phyloP scores from a whole-genome alignment of 2,113 vertebrate species.

The Acinonyx jubatus region DNA sequence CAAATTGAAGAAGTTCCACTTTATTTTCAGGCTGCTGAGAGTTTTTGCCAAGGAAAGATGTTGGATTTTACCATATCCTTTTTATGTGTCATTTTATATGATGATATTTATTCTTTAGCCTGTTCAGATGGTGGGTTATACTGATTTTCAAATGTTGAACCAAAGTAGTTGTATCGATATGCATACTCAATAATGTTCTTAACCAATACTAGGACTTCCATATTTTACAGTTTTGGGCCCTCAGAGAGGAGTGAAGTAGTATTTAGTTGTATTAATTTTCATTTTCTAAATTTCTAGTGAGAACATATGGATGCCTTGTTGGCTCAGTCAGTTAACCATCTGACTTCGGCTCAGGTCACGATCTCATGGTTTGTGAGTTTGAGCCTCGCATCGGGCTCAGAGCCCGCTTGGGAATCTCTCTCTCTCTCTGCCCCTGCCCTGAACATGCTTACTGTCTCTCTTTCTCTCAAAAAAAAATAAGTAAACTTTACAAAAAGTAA shows the following conservation, averaged over 20 bases:
- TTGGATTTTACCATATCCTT: neutral
- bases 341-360: no score
- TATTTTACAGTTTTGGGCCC: neutral
- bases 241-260: neutral
- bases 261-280: neutral
- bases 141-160: neutral
- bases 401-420: no score
- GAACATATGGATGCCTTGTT: neutral
- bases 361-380: no score
- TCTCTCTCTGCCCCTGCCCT: no score
- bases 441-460: no score
- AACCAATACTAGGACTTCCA: neutral
- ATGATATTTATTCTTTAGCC: neutral
- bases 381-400: no score
- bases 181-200: neutral
- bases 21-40: neutral
- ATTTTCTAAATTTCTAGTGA: constrained; percentile 36
- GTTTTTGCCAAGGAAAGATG: neutral
- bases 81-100: neutral
- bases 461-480: no score
- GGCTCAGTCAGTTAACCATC: no score
- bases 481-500: no score
- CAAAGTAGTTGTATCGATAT: neutral
- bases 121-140: neutral
- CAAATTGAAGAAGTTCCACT: neutral